Evolutionary conservation across 2,888 invertebrate genomes (phyloP).

Genomic region (Chrysomela aeneicollis): DNA sequence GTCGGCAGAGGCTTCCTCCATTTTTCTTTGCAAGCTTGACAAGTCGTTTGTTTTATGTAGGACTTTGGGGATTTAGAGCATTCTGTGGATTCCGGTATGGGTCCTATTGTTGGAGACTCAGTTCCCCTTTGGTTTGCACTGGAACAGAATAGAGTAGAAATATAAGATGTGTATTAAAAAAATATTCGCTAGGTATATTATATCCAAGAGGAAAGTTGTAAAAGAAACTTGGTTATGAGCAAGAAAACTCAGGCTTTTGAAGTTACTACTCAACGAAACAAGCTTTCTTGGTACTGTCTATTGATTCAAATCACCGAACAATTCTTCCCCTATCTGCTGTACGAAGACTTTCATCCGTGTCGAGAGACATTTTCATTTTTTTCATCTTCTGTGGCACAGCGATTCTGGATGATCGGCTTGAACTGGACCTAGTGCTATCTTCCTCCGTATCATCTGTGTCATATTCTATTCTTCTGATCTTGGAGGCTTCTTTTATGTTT

Average conservation of each 20-base stretch:
- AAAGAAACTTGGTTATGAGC: too few relatives aligned
- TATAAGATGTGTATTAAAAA: too few relatives aligned
- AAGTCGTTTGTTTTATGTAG: conserved; percentile 7
- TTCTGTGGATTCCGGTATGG: background rate
- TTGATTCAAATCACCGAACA: background rate
- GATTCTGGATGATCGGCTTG: background rate
- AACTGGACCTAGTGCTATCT: background rate
- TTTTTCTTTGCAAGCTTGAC: conserved; percentile 19
- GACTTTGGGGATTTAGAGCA: background rate
- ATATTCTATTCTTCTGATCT: conserved; percentile 12
- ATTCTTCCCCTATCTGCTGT: background rate
- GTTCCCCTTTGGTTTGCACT: background rate
- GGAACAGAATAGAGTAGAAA: too few relatives aligned
- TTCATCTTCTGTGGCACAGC: background rate
- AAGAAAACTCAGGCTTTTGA: too few relatives aligned
- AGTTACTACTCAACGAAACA: too few relatives aligned
- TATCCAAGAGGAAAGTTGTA: too few relatives aligned
- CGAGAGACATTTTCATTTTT: background rate
- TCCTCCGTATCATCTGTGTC: conserved; percentile 7
- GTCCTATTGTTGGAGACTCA: background rate
- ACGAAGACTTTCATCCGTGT: background rate
- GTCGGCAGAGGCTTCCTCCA: conserved; percentile 12
- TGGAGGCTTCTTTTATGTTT: conserved; percentile 16
- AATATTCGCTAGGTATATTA: too few relatives aligned
- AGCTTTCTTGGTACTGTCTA: too few relatives aligned